A percentile compares a stretch with the other conserved stretches of the same genome.
Conservation (phyloP, 2,888 invertebrate genomes). For the Parasteatoda lunata region DNA sequence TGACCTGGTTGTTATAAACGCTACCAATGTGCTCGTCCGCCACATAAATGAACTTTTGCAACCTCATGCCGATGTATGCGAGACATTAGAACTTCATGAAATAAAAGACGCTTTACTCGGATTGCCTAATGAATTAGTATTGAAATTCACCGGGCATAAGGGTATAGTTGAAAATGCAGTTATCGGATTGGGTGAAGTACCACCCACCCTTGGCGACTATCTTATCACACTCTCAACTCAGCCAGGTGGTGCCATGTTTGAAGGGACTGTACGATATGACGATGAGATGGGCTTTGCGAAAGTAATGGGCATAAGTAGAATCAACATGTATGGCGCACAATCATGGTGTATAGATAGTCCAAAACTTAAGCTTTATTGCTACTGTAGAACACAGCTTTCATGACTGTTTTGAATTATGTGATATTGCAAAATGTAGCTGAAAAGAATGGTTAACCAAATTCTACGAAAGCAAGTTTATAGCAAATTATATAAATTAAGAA, state of each 20-base stretch:
- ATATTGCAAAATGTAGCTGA: no score
- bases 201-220: conserved; percentile 75
- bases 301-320: conserved; percentile 79
- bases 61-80: not conserved
- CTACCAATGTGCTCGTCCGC: conserved; percentile 9
- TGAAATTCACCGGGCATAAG: conserved; percentile 49
- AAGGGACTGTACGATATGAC: conserved; percentile 81
- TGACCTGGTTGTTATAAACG: conserved; percentile 13
- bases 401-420: no score
- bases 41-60: conserved; percentile 13
- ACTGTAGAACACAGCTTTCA: conserved; percentile 70
- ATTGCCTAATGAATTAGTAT: conserved; percentile 50
- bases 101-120: conserved; percentile 13
- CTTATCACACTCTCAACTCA: conserved; percentile 80
- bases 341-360: conserved; percentile 73
- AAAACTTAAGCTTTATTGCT: conserved; percentile 74
- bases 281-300: conserved; percentile 49
- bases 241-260: conserved; percentile 85
- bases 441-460: no score
- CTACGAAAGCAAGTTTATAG: no score
- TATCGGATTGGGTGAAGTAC: conserved; percentile 43
- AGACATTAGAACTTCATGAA: not conserved
- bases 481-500: no score
- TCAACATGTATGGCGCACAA: conserved; percentile 74
- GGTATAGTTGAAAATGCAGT: conserved; percentile 49